Percentiles rank a stretch among this genome's conserved stretches.
phyloP scores from a whole-genome alignment of 2,797 vertebrate genomes.

The Phrynocephalus vlangalii region DNA sequence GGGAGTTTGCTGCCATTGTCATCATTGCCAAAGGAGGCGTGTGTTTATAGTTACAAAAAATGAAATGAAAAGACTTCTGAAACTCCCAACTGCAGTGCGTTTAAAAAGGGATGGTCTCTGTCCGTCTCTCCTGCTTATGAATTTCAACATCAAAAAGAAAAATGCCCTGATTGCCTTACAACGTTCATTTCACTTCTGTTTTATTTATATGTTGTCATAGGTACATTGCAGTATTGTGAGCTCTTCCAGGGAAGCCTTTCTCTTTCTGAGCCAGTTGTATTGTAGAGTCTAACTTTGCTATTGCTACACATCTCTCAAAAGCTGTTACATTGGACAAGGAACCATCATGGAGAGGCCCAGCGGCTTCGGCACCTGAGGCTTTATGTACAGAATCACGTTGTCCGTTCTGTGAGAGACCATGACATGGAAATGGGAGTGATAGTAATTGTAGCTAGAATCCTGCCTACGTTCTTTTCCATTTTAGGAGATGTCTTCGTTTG shows the following conservation, averaged over 20 bases:
- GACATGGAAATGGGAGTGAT: conserved; percentile 42
- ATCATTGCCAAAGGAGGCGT: background rate
- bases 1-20: conserved; percentile 42
- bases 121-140: background rate
- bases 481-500: conserved; percentile 44
- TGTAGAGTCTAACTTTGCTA: conserved; percentile 32
- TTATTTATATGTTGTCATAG: conserved; percentile 12
- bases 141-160: background rate
- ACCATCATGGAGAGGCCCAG: background rate
- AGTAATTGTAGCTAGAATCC: conserved; percentile 32
- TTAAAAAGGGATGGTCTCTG: conserved; percentile 25
- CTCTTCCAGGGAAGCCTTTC: conserved; percentile 10
- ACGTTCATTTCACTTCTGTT: conserved; percentile 28
- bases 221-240: conserved; percentile 47
- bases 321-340: conserved; percentile 15
- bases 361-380: background rate
- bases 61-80: conserved; percentile 24
- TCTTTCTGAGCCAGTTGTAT: conserved; percentile 24
- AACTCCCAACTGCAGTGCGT: conserved; percentile 21
- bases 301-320: conserved; percentile 35
- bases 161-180: background rate
- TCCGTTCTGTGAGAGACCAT: conserved; percentile 8
- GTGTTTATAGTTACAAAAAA: conserved; percentile 6
- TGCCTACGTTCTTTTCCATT: conserved; percentile 34
- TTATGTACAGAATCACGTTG: background rate